Conservation (phyloP, 2,888 invertebrate species). For the Lasioglossum oenotherae region DNA sequence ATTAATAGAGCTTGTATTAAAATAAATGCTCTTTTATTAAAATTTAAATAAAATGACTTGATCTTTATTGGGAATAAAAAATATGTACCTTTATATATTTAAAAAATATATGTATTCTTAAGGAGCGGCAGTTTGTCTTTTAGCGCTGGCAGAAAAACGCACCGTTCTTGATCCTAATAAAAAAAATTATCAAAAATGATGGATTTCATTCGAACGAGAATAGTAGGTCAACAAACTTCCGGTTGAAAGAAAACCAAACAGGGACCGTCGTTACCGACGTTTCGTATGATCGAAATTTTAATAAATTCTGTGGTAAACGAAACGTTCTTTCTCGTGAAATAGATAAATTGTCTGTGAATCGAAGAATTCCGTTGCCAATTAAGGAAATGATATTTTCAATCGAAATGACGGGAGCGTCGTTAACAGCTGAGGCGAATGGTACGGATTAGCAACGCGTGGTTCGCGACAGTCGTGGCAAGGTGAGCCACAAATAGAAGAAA, state of each 20-base stretch:
- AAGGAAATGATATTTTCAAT: not conserved
- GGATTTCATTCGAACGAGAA: not conserved
- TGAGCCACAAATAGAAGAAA: slow-evolving; percentile 61
- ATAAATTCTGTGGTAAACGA: not conserved
- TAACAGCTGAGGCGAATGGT: not conserved
- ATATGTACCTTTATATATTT: no score
- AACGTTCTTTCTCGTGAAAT: not conserved
- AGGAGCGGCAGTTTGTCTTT: no score
- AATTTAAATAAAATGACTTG: no score
- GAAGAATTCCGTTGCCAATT: not conserved
- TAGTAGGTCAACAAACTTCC: not conserved
- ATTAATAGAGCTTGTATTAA: no score
- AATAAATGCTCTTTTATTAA: no score
- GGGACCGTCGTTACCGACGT: slow-evolving; percentile 9
- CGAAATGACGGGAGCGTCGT: not conserved
- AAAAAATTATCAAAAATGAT: not conserved
- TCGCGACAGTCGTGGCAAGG: slow-evolving; percentile 10
- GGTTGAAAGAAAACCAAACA: not conserved
- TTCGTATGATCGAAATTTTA: not conserved
- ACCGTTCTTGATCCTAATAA: not conserved
- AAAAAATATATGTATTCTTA: no score
- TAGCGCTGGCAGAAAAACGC: not conserved
- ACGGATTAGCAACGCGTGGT: not conserved
- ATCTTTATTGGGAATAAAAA: no score
- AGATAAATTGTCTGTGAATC: not conserved